Base-by-base conservation (phyloP, 2,888 invertebrate species). In the Spilosoma lubricipeda region DNA sequence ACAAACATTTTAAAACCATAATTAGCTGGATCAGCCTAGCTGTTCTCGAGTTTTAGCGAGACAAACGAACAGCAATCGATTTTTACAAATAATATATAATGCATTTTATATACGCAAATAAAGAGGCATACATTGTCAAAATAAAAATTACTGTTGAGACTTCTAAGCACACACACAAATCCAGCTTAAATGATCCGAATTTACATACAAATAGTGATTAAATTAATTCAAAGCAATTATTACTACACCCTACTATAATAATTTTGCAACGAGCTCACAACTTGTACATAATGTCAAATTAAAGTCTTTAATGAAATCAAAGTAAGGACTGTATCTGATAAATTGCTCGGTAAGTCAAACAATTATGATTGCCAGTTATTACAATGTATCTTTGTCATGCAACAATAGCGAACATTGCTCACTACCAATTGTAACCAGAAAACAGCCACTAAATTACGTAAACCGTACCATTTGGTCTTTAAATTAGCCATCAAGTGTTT, bases 301-400 rank as follows among this genome's bases (percentile, higher is more conserved):
- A 85, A 81, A 80, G 77, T 81, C 73, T 73, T 87, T 88, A 92
- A 90, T 90, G 86, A 87, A 91, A 91, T 90, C 89, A 89, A 90
- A 92, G 89, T 90, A 85, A 88, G 86, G 84, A 87, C 85, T 86
- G 90, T 87, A 89, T 88, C 86, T 91, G 90, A 92, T 91, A 92
- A 92, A 93, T 93, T 90, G 90, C 92, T 88, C 75, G 74, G 80
- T 90, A 92, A 93, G 91, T 93, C 89, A 90, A 92, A 90, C 91
- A 91, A 92, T 93, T 93, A 92, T 91, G 90, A 91, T 92, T 89
- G 90, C 86, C 89, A 87, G 91, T 91, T 91, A 89, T 89, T 89
- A 91, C 91, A 92, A 92, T 92, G 93, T 93, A 90, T 94, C 94
- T 93, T 89, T 93, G 95, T 94, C 94, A 90, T 86, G 91, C 92